Base-by-base conservation (phyloP, 2,797 vertebrate species). In the Danio choprae region DNA sequence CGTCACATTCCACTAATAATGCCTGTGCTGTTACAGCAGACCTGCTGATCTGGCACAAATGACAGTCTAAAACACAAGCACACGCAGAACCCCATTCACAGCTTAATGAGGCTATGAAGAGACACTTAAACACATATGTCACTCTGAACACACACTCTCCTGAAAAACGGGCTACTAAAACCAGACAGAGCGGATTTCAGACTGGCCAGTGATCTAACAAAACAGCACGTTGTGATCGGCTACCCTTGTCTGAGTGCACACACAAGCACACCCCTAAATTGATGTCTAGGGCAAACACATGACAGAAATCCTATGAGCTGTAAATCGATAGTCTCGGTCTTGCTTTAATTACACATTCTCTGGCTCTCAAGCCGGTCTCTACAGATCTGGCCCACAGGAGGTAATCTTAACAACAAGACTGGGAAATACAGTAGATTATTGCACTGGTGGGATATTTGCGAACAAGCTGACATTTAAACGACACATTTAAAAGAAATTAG, bases 301-400 rank as follows among this genome's bases (percentile, higher is more conserved):
- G 70, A 87, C 73, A 77, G 40, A 6, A 84, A 85, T 85, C 72
- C 84, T 84, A 86, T 83, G 85, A 41, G 74, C 58, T 72, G 29
- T 71, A 64, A 74, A 80, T 86, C 78, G 50, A 78, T 83, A 53
- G 60, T 67, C 5, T 86, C 38, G 77, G 60, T 68, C 62, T 65
- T 18, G 72, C 82, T 83, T 81, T 60, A 88, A 86, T 88, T 83
- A 83, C 82, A 81, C 76, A 82, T 78, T 64, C 82, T 63, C 62
- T 63, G 56, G 38, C 56, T 36, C 67, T 74, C 60, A 36, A 68
- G 71, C 9, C 18, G 44, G 36, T 75, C 82, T 77, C 84, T 56
- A 62, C 77, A 78, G 81, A 74, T 74, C 64, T 75, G n/a, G 36
- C 79, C 55, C 64, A 44, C 62, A 62, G 44, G 55, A 83, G 77